Conservation (phyloP, 1,140 invertebrate species). For the Drosophila navojoa region DNA sequence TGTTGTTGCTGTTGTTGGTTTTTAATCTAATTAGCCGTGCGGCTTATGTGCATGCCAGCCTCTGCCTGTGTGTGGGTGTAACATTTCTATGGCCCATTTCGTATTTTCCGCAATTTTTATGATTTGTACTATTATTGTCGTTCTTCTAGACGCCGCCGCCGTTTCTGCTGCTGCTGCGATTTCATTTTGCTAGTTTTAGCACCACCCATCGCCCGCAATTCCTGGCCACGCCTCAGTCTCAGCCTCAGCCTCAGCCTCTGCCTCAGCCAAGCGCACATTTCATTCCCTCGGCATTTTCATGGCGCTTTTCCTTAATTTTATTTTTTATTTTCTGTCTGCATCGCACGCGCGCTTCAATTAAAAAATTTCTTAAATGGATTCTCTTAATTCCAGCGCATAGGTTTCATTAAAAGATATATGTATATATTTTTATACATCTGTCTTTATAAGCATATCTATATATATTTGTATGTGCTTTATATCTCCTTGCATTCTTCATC, state of each 20-base stretch:
- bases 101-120: conserved; percentile 1
- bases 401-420: neutral
- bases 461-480: neutral
- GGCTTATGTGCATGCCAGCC: neutral
- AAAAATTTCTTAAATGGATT: conserved; percentile 43
- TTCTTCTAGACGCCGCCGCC: neutral
- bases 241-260: neutral
- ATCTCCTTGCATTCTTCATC: neutral
- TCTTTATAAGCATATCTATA: too few relatives aligned
- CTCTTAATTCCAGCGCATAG: conserved; percentile 33
- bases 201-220: neutral
- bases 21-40: conserved; percentile 36
- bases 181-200: conserved; percentile 6
- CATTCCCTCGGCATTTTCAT: conserved; percentile 23
- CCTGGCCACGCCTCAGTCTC: too few relatives aligned
- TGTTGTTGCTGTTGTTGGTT: neutral
- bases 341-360: conserved; percentile 38
- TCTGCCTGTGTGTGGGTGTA: neutral
- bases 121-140: neutral
- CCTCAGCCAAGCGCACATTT: neutral
- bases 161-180: neutral
- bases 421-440: neutral
- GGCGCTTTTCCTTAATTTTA: conserved; percentile 5
- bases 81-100: conserved; percentile 8
- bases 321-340: neutral